Evolutionary conservation across 2,888 invertebrate genomes (phyloP).

Genomic region (Spisula subtruncata): DNA sequence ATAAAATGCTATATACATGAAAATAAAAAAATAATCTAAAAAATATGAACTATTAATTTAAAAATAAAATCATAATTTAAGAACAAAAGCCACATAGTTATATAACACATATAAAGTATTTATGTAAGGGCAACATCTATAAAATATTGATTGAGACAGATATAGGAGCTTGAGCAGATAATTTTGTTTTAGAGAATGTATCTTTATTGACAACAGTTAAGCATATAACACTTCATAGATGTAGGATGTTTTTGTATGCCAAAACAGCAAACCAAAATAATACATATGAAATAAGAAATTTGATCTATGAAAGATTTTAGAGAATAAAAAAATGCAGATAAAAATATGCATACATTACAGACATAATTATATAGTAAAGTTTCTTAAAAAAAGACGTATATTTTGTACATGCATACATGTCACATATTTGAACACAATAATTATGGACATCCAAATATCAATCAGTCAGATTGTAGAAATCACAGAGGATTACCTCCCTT

Average conservation of each 20-base stretch:
- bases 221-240: no score
- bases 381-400: no score
- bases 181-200: not conserved
- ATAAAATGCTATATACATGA: not conserved
- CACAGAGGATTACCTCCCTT: no score
- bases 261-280: no score
- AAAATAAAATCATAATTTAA: no score
- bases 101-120: no score
- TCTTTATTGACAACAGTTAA: not conserved
- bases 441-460: not conserved
- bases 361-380: not conserved
- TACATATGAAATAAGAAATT: no score
- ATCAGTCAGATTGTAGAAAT: no score
- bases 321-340: not conserved
- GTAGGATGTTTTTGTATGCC: no score
- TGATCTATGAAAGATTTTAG: no score
- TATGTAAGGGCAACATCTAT: not conserved
- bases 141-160: slow-evolving; percentile 7
- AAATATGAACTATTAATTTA: no score
- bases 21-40: not conserved
- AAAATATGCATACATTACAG: not conserved
- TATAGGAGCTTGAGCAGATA: not conserved
- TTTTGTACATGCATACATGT: not conserved
- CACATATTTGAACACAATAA: not conserved
- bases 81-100: no score